Base-by-base conservation (phyloP, 37 sponge, comb jelly and placozoan species). In the Crambe crambe region DNA sequence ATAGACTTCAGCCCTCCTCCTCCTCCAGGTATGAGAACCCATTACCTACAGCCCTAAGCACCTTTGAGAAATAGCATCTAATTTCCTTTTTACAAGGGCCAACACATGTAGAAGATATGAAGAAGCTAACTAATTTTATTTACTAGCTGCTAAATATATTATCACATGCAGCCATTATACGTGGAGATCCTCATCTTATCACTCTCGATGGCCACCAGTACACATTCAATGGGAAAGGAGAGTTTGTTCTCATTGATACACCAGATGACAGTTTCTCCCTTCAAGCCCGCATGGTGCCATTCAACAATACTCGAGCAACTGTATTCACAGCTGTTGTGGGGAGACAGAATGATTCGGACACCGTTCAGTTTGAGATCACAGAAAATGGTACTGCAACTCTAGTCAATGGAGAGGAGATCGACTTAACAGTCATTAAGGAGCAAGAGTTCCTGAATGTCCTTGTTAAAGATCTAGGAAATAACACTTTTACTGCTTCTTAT, bases 151-250 rank as follows among this genome's bases (percentile, higher is more conserved):
- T n/a, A n/a, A n/a, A n/a, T n/a, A n/a, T n/a, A n/a, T n/a, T n/a
- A n/a, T 8, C 39, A 37, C 37, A 17, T 70, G 8, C 27, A 80
- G 81, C 60, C 58, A 10, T 37, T 3, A 36, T 58, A 9, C 59
- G n/a, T 57, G 88, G 88, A 20, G 88, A 87, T 67, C 88, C 88
- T 42, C 88, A 87, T 37, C 32, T 87, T 31, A 56, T 82, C 2
- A 81, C 88, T 37, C 76, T 82, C 35, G 88, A 87, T 71, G 88
- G 88, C n/a, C 56, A 73, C 38, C 34, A 81, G 77, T 87, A 87
- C 77, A 87, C 88, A 17, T 87, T 87, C 65, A 87, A 87, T 81
- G 88, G 88, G 12, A 76, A 77, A 38, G 88, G 88, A 76, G 88
- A 87, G 57, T 87, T 61, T 47, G 77, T 41, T 12, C 57, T 87